Conservation (phyloP, 2,888 invertebrate species). For the Rotaria macrura region DNA sequence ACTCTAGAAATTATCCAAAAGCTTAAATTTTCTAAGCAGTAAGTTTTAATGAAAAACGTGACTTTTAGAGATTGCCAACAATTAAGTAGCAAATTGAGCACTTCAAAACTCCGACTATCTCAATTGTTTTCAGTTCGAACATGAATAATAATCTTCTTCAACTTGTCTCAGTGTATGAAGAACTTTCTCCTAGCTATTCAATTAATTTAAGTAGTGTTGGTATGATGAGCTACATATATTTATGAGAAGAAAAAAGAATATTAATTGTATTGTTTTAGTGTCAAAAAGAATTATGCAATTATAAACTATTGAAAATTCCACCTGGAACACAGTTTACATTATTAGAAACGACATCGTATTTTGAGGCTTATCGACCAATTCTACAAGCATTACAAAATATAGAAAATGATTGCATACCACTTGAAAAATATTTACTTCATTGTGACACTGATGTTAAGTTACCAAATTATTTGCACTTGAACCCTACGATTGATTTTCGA, state of each 20-base stretch:
- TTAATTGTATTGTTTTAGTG: not conserved
- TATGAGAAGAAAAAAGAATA: not conserved
- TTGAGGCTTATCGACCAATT: conserved; percentile 62
- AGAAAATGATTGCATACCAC: conserved; percentile 42
- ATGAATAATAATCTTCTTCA: no score
- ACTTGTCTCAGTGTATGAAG: no score
- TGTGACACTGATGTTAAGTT: conserved; percentile 36
- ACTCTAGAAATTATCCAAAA: no score
- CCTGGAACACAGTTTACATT: not conserved
- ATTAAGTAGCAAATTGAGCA: no score
- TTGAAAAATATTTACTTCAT: conserved; percentile 27
- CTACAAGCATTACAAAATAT: conserved; percentile 61
- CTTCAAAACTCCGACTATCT: no score
- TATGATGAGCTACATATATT: no score
- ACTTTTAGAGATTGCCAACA: no score
- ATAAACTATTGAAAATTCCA: not conserved
- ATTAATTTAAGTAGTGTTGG: no score
- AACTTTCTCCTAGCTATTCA: no score
- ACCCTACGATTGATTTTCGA: conserved; percentile 18
- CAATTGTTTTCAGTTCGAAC: no score
- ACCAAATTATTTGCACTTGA: conserved; percentile 22
- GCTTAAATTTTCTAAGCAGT: no score
- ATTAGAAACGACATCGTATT: conserved; percentile 6
- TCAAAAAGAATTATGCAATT: conserved; percentile 5
- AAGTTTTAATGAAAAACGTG: no score